Conservation (phyloP, 1,140 invertebrate species). For the Hypsibius dujardini region DNA sequence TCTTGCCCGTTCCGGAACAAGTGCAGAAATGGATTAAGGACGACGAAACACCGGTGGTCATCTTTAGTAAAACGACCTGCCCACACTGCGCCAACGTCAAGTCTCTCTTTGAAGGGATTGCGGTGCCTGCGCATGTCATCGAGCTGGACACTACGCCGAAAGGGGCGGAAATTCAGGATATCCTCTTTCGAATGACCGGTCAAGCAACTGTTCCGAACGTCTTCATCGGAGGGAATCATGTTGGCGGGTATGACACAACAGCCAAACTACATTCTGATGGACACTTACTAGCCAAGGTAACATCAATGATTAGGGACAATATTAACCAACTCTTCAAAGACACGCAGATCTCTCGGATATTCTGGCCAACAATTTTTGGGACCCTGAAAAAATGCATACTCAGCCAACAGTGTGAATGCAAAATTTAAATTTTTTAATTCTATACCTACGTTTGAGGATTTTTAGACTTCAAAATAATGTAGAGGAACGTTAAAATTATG, state of each 20-base stretch:
- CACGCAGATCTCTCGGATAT: too few relatives aligned
- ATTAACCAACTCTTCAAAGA: too few relatives aligned
- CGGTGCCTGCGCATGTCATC: not conserved
- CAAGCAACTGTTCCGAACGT: conserved; percentile 45
- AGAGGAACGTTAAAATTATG: too few relatives aligned
- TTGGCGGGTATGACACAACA: conserved; percentile 40
- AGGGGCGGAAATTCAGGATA: conserved; percentile 35
- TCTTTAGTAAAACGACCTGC: conserved; percentile 41
- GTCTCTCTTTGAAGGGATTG: not conserved
- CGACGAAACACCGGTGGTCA: conserved; percentile 30
- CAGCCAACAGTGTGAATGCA: too few relatives aligned
- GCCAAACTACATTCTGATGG: conserved; percentile 33
- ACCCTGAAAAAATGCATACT: too few relatives aligned
- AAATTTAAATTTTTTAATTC: too few relatives aligned
- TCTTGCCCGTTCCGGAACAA: conserved; percentile 16
- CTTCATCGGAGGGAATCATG: conserved; percentile 40
- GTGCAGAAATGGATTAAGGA: conserved; percentile 15
- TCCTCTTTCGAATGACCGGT: conserved; percentile 34
- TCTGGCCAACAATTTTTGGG: too few relatives aligned
- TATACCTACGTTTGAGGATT: too few relatives aligned
- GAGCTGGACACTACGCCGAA: conserved; percentile 31
- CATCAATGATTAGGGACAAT: too few relatives aligned
- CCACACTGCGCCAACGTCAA: conserved; percentile 38
- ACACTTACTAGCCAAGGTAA: too few relatives aligned
- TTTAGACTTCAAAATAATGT: too few relatives aligned